Evolutionary conservation across 2,113 vertebrate genomes (phyloP).

Genomic region (Pelecanoides urinatrix): DNA sequence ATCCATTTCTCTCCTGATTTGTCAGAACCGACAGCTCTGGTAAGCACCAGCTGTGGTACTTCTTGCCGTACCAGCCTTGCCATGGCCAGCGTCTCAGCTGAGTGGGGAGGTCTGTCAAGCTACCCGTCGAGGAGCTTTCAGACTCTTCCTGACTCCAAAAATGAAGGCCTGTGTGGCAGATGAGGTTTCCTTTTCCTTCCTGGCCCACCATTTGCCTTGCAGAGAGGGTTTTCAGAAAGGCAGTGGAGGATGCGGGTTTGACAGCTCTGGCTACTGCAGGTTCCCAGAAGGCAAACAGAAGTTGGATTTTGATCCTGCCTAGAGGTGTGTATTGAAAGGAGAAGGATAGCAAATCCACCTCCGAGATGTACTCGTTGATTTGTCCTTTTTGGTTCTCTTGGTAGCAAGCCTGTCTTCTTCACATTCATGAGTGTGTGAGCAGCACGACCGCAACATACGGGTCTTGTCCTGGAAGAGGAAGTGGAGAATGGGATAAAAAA

Average conservation of each 20-base stretch:
- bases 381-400: neutral
- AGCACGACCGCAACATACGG: accelerated
- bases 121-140: neutral
- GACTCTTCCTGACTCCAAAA: neutral
- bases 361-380: neutral
- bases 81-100: neutral
- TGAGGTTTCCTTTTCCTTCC: neutral
- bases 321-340: neutral
- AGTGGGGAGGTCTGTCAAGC: neutral
- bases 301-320: neutral
- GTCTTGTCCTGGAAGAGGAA: neutral
- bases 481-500: neutral
- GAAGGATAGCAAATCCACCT: neutral
- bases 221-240: neutral
- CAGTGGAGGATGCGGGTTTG: neutral
- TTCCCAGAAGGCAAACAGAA: neutral
- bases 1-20: neutral
- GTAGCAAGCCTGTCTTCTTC: neutral
- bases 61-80: neutral
- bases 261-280: neutral
- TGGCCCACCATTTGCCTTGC: neutral
- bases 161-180: neutral
- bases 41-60: neutral
- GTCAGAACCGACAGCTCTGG: neutral
- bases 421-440: accelerated